Evolutionary conservation across 2,797 vertebrate genomes (phyloP).

Genomic region (Gymnothorax javanicus): DNA sequence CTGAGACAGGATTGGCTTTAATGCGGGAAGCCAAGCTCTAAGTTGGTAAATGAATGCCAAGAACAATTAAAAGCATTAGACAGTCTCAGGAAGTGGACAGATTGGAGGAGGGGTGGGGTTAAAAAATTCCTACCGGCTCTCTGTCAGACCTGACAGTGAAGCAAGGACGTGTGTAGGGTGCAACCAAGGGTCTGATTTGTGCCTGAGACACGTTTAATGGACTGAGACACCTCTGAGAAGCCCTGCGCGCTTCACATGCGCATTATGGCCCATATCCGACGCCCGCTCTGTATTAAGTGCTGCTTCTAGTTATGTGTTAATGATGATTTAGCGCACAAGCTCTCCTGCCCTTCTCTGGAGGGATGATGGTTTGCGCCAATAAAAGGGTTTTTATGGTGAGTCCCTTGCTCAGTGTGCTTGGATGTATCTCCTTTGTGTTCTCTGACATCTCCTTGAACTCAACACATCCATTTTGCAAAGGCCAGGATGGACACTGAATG

Average conservation of each 20-base stretch:
- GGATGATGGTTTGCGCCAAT: constrained; percentile 53
- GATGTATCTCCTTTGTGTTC: constrained; percentile 67
- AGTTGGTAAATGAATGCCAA: constrained; percentile 76
- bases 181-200: constrained; percentile 34
- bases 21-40: constrained; percentile 36
- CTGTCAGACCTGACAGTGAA: constrained; percentile 52
- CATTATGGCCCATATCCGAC: constrained; percentile 56
- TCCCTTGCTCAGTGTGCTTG: constrained; percentile 59
- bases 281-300: constrained; percentile 48
- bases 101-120: constrained; percentile 52
- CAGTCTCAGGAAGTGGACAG: constrained; percentile 62
- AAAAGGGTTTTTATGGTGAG: constrained; percentile 67
- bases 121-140: constrained; percentile 72
- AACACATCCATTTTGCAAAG: constrained; percentile 59
- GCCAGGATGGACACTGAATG: not conserved
- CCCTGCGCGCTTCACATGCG: constrained; percentile 55
- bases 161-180: constrained; percentile 74
- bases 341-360: constrained; percentile 37
- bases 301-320: constrained; percentile 62
- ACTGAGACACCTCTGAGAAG: constrained; percentile 53
- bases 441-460: constrained; percentile 72
- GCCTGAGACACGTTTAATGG: constrained; percentile 34
- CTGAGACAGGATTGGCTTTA: constrained; percentile 58
- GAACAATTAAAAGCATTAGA: constrained; percentile 71
- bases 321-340: constrained; percentile 65